These are phyloP conservation scores for Scopus umbretta DNA, from an alignment of 2,113 vertebrate species.

Conservation along the genomic window DNA sequence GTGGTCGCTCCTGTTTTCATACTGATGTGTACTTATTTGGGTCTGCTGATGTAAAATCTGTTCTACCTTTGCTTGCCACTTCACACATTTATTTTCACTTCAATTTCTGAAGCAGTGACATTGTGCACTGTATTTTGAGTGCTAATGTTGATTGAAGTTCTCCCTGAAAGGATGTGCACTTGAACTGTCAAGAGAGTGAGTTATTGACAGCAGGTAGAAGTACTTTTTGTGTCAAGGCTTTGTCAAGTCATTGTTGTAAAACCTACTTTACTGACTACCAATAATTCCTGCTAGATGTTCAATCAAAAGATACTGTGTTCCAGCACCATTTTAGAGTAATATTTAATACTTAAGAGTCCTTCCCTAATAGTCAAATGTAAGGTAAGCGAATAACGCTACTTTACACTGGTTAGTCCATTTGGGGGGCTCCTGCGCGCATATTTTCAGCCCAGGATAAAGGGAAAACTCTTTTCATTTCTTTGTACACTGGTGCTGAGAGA, in stretches of 20 bases:
- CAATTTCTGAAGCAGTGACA: constrained; percentile 46
- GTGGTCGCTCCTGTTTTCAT: neutral
- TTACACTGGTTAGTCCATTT: neutral
- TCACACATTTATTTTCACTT: constrained; percentile 25
- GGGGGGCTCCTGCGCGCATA: neutral
- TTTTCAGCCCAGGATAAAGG: neutral
- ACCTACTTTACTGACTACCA: constrained; percentile 46
- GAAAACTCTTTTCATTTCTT: neutral
- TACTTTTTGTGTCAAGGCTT: constrained; percentile 76
- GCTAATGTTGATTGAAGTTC: constrained; percentile 68
- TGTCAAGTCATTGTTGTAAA: constrained; percentile 63
- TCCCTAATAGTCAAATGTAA: constrained; percentile 1
- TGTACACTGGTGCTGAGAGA: neutral
- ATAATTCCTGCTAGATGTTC: constrained; percentile 43
- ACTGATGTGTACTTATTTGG: neutral
- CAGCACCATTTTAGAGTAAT: neutral
- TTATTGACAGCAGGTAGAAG: constrained; percentile 66
- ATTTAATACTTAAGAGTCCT: neutral
- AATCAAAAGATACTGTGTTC: neutral
- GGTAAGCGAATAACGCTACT: neutral
- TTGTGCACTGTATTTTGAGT: constrained; percentile 46
- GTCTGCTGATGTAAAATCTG: neutral
- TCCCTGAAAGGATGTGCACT: constrained; percentile 67
- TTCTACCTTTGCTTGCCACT: constrained; percentile 8
- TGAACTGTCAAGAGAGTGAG: constrained; percentile 69